phyloP scores from a whole-genome alignment of 2,888 invertebrate genomes.

The Noctua fimbriata region DNA sequence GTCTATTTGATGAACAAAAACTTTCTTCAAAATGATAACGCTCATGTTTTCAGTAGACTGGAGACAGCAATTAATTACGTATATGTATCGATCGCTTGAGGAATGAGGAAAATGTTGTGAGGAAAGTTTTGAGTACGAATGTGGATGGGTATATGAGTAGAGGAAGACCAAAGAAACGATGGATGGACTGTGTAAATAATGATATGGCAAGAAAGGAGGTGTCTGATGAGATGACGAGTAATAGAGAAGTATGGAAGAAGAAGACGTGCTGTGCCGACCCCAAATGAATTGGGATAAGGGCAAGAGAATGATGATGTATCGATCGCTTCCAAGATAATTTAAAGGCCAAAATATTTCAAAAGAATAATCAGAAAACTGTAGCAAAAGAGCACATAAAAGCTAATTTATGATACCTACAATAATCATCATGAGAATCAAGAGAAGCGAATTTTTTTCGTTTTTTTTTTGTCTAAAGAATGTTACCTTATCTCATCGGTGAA shows the following conservation, averaged over 20 bases:
- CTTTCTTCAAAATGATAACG: neutral
- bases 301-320: neutral
- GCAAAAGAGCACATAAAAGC: neutral
- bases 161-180: too few species aligned
- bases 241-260: too few species aligned
- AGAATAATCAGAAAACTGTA: neutral
- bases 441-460: constrained; percentile 15
- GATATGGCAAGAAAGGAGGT: too few species aligned
- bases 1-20: neutral
- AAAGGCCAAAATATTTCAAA: neutral
- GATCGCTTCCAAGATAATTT: neutral
- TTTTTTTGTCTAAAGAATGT: constrained; percentile 35
- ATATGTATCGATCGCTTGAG: neutral
- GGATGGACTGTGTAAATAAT: too few species aligned
- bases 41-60: neutral
- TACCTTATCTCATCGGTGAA: constrained; percentile 40
- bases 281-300: too few species aligned
- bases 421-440: constrained; percentile 6
- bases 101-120: too few species aligned
- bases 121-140: too few species aligned
- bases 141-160: too few species aligned
- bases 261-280: too few species aligned
- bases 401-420: neutral
- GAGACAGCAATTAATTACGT: neutral
- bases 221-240: too few species aligned